These are phyloP conservation scores for Mimachlamys varia DNA, from an alignment of 2,888 invertebrate genomes.

Conservation along the genomic window DNA sequence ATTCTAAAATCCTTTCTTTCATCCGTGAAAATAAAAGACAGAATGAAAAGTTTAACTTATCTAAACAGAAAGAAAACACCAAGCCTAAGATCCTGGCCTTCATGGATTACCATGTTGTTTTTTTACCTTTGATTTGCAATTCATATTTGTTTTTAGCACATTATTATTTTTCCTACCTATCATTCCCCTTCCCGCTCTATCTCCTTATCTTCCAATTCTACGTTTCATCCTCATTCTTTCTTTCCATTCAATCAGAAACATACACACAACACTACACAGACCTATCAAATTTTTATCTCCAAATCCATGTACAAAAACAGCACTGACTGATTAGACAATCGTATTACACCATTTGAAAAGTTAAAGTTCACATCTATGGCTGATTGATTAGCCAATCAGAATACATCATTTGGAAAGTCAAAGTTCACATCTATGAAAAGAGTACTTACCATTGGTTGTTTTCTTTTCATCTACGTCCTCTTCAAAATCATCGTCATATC, in stretches of 20 bases:
- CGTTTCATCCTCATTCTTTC: not conserved
- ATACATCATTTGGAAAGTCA: not conserved
- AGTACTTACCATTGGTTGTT: not conserved
- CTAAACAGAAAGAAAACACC: too few relatives aligned
- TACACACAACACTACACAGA: not conserved
- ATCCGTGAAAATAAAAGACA: too few relatives aligned
- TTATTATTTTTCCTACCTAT: not conserved
- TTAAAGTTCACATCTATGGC: constrained; percentile 18
- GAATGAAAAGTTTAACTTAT: too few relatives aligned
- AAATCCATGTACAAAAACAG: not conserved
- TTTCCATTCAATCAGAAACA: not conserved
- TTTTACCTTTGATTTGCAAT: too few relatives aligned
- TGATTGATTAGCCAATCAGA: not conserved
- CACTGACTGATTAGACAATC: not conserved
- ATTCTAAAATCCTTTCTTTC: too few relatives aligned
- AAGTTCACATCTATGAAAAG: constrained; percentile 1
- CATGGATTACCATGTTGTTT: too few relatives aligned
- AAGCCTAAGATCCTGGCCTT: too few relatives aligned
- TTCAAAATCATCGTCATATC: constrained; percentile 62
- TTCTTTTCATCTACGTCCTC: constrained; percentile 48
- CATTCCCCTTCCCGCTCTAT: not conserved
- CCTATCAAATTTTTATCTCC: not conserved
- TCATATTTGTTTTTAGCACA: too few relatives aligned
- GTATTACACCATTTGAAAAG: not conserved
- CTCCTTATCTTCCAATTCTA: not conserved